These are phyloP conservation scores for Forbesichthys agassizii DNA, from an alignment of 2,113 vertebrate genomes.

Conservation along the genomic window DNA sequence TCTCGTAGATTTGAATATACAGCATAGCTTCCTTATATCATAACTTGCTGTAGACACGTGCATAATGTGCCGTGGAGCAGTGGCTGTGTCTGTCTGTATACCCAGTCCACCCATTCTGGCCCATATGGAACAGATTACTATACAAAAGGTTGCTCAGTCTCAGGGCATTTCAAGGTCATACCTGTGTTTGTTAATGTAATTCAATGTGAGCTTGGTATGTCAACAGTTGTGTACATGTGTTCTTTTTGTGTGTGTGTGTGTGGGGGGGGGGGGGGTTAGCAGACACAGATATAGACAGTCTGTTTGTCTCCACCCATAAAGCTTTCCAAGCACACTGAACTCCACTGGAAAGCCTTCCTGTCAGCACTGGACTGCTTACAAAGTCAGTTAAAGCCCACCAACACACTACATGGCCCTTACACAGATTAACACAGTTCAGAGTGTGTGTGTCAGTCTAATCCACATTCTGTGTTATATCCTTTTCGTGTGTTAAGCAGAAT, in stretches of 20 bases:
- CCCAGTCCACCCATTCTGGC: slow-evolving; percentile 11
- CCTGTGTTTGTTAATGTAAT: not conserved
- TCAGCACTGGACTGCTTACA: slow-evolving; percentile 8
- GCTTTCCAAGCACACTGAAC: slow-evolving; percentile 12
- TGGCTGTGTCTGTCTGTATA: not conserved
- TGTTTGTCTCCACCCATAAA: slow-evolving; percentile 37
- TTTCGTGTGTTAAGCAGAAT: slow-evolving; percentile 2
- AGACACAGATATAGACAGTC: slow-evolving; percentile 25
- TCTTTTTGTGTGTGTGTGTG: too few species aligned
- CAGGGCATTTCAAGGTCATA: not conserved
- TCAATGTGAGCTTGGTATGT: not conserved
- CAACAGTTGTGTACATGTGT: not conserved
- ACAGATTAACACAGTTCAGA: not conserved
- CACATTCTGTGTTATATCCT: not conserved
- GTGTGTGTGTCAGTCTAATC: not conserved
- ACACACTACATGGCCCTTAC: not conserved
- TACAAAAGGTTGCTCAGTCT: slow-evolving; percentile 26
- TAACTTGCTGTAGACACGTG: slow-evolving; percentile 5
- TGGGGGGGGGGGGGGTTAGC: not conserved
- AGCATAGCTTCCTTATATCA: slow-evolving; percentile 21
- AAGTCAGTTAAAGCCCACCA: not conserved
- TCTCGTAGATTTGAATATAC: slow-evolving; percentile 24
- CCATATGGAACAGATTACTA: slow-evolving; percentile 59
- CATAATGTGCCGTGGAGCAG: not conserved
- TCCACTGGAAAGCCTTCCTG: not conserved